Evolutionary conservation across 2,888 invertebrate species (phyloP), one percentile per base, ranked within the genome.

Genomic region (Brenthis ino): DNA sequence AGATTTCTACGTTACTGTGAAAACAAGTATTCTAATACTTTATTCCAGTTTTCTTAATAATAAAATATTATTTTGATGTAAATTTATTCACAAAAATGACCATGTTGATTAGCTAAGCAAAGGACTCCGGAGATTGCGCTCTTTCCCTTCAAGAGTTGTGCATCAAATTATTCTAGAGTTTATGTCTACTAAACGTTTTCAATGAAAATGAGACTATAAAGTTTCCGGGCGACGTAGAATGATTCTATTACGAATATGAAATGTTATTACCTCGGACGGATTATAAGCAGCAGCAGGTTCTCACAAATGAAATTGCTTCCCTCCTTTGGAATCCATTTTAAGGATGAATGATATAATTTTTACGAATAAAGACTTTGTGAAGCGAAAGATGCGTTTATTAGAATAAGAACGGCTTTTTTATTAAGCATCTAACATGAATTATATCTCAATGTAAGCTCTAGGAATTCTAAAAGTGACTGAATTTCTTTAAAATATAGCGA

Each of bases 201-300:
- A 89, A 91, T 92, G 91, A 92, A 91, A 92, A 92, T 89, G 91
- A 91, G 91, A 91, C 91, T 91, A 91, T 93, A 92, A 93, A 92
- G 86, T 92, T 91, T 88, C 89, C 85, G 84, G 82, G 88, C 89
- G 91, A 90, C 91, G 89, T 87, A 86, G 86, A 92, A 89, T 91
- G 91, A 92, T 92, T 92, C 91, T 91, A 92, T 93, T 93, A 92
- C 89, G 92, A 93, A 92, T 92, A 91, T 93, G 93, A 92, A 93
- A 93, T 91, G 91, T 89, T 93, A 93, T 92, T 93, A 92, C 91
- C 86, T 89, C 83, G 90, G 91, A 92, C 88, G 92, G 91, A 93
- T 92, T 93, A 93, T 91, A 92, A 92, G 91, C 85, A 91, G 89
- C 77, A 91, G 88, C 91, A 90, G 91, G 91, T 91, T 91, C 87